Percentiles rank a stretch among this genome's conserved stretches.
phyloP scores from a whole-genome alignment of 2,113 vertebrate genomes.

The Tragelaphus strepsiceros region DNA sequence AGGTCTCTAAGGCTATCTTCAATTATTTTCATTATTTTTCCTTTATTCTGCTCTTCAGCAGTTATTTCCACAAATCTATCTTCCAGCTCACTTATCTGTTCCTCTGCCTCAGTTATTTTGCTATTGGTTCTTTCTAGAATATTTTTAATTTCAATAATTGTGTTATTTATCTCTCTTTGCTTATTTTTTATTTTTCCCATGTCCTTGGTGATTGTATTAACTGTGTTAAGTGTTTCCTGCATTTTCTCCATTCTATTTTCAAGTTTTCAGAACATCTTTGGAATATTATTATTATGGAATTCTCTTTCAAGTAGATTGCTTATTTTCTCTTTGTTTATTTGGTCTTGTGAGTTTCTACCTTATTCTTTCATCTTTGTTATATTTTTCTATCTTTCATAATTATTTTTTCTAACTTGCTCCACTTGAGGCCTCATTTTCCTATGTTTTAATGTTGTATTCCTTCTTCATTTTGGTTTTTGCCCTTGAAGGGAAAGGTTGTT shows the following conservation, averaged over 20 bases:
- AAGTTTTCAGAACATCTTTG: not conserved
- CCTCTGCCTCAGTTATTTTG: no score
- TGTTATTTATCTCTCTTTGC: no score
- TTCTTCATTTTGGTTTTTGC: not conserved
- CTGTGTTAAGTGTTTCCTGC: no score
- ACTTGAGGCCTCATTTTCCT: not conserved
- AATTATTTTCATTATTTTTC: no score
- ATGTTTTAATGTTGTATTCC: not conserved
- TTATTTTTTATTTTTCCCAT: no score
- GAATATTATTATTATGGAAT: not conserved
- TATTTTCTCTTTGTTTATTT: not conserved
- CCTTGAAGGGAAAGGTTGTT: not conserved
- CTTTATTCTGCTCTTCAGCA: no score
- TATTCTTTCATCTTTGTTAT: not conserved
- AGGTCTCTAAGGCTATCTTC: no score
- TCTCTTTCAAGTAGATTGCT: not conserved
- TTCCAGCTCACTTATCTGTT: no score
- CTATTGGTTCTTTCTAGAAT: no score
- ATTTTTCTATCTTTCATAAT: not conserved
- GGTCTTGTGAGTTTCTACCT: not conserved
- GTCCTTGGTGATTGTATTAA: no score
- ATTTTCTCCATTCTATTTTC: not conserved
- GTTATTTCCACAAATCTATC: no score
- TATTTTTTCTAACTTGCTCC: not conserved
- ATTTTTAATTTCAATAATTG: no score